These are phyloP conservation scores for Drosophila baimaii DNA, from an alignment of 1,140 invertebrate genomes.

Conservation along the genomic window DNA sequence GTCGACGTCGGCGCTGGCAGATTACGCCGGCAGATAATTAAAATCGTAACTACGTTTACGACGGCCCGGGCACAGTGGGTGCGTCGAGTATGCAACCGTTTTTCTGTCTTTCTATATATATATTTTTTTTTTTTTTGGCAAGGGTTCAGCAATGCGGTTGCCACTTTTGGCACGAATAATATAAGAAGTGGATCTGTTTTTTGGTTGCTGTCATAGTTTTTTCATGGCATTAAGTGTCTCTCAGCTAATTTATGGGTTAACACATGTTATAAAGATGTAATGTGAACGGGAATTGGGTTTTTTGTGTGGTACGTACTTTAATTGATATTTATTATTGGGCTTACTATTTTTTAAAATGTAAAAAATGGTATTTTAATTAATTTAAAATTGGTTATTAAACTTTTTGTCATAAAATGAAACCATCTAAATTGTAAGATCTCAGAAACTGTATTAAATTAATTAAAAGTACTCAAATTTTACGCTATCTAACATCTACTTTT, in stretches of 20 bases:
- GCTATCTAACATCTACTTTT: not conserved
- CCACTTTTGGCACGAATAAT: not conserved
- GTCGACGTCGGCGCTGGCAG: constrained; percentile 44
- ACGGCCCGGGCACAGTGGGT: constrained; percentile 34
- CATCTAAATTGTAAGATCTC: not conserved
- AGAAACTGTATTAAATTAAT: not conserved
- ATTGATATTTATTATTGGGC: too few relatives aligned
- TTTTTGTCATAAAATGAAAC: not conserved
- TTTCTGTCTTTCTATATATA: not conserved
- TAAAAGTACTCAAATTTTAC: not conserved
- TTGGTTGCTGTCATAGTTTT: constrained; percentile 1
- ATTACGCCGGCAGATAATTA: constrained; percentile 81
- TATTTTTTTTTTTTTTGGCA: constrained; percentile 10
- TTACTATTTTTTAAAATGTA: too few relatives aligned
- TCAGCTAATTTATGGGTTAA: not conserved
- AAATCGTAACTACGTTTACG: constrained; percentile 78
- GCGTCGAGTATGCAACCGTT: constrained; percentile 22
- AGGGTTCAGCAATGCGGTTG: constrained; percentile 1
- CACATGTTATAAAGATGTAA: not conserved
- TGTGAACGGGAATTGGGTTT: not conserved
- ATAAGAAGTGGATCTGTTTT: constrained; percentile 5
- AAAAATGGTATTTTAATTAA: not conserved
- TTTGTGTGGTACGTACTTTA: too few relatives aligned
- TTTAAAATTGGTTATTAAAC: not conserved
- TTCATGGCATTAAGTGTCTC: not conserved